Conservation (phyloP, 2,113 vertebrate genomes). For the Morone chrysops region DNA sequence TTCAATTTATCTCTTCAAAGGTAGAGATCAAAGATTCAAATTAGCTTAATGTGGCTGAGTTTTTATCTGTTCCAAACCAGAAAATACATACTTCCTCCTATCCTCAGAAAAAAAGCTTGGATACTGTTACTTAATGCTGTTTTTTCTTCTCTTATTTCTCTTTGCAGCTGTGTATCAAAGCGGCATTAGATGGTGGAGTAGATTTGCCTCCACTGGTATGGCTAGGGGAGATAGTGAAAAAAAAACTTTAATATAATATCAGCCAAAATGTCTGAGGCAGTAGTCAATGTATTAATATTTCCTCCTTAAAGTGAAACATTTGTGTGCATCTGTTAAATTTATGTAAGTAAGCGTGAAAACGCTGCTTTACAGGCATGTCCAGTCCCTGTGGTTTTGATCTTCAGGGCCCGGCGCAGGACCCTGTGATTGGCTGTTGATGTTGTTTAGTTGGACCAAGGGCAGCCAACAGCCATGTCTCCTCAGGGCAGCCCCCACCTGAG, state of each 20-base stretch:
- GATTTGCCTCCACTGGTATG: constrained; percentile 17
- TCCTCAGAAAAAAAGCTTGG: not conserved
- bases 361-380: constrained; percentile 41
- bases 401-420: constrained; percentile 53
- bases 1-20: constrained; percentile 25
- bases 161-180: constrained; percentile 39
- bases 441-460: constrained; percentile 59
- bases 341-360: constrained; percentile 73
- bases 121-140: not conserved
- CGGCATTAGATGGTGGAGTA: constrained; percentile 5
- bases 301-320: constrained; percentile 29
- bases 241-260: constrained; percentile 28
- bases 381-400: constrained; percentile 73
- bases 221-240: not conserved
- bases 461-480: constrained; percentile 69
- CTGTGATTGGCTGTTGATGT: constrained; percentile 68
- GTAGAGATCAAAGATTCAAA: constrained; percentile 42
- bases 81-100: not conserved
- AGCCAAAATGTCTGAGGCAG: constrained; percentile 39
- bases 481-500: constrained; percentile 78
- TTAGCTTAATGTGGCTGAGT: constrained; percentile 14
- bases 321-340: constrained; percentile 73
- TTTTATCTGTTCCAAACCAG: constrained; percentile 19
- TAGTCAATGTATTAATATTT: constrained; percentile 30
- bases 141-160: constrained; percentile 6